phyloP scores from a whole-genome alignment of 2,113 vertebrate species.

The Dolichotis patagonum region DNA sequence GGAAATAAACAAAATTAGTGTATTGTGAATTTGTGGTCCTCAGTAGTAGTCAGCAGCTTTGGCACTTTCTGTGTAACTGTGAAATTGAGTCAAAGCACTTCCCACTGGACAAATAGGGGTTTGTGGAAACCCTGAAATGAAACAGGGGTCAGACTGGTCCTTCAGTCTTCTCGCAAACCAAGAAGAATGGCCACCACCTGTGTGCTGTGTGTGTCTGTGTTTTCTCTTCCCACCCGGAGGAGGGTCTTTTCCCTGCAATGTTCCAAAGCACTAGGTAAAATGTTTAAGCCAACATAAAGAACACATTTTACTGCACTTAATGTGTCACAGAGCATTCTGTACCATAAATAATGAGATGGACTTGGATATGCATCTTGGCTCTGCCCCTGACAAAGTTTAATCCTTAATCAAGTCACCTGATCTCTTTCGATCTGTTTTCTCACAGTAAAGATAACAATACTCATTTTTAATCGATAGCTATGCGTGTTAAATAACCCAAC shows the following conservation, averaged over 20 bases:
- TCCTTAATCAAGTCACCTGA: not conserved
- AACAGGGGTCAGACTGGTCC: not conserved
- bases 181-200: not conserved
- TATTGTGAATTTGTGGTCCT: too few species aligned
- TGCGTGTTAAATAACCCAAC: slow-evolving; percentile 50
- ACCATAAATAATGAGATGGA: not conserved
- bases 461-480: not conserved
- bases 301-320: not conserved
- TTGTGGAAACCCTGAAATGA: slow-evolving; percentile 20
- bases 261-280: not conserved
- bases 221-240: not conserved
- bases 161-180: not conserved
- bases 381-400: not conserved
- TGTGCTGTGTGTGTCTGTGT: not conserved
- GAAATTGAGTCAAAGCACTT: not conserved
- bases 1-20: too few species aligned
- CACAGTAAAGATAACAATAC: not conserved
- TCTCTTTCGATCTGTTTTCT: slow-evolving; percentile 25
- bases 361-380: not conserved
- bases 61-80: not conserved
- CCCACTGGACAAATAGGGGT: not conserved
- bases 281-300: not conserved
- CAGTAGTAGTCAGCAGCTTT: not conserved
- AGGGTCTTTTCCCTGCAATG: not conserved
- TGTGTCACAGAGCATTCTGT: not conserved